Evolutionary conservation across 1,140 invertebrate genomes (phyloP).

Genomic region (Zophobas morio): DNA sequence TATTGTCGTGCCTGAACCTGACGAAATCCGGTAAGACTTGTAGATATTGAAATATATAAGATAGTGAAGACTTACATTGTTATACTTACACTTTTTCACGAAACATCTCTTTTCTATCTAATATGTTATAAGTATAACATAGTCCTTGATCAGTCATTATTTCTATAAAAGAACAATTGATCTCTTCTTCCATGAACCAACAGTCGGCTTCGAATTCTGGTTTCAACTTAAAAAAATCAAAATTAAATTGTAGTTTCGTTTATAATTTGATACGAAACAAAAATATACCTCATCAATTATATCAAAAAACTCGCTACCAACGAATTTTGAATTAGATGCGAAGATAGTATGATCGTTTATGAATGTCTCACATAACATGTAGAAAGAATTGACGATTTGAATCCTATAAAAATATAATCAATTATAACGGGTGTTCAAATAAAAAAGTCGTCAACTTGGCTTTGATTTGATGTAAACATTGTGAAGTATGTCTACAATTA

Average conservation of each 20-base stretch:
- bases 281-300: neutral
- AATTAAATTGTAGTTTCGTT: too few species aligned
- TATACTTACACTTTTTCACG: slow-evolving; percentile 63
- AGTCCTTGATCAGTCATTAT: slow-evolving; percentile 78
- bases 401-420: too few species aligned
- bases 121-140: slow-evolving; percentile 77
- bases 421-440: too few species aligned
- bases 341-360: neutral
- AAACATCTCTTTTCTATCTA: slow-evolving; percentile 72
- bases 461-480: too few species aligned
- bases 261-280: neutral
- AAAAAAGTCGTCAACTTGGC: too few species aligned
- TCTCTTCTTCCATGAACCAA: slow-evolving; percentile 35
- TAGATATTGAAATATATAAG: too few species aligned
- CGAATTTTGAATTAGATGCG: neutral
- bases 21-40: too few species aligned
- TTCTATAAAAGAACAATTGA: slow-evolving; percentile 35
- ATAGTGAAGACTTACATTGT: neutral
- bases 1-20: too few species aligned
- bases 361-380: too few species aligned
- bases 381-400: too few species aligned
- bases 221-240: neutral
- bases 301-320: slow-evolving; percentile 11
- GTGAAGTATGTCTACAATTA: too few species aligned
- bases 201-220: slow-evolving; percentile 9